These are phyloP conservation scores for Clarias fuscus DNA, from an alignment of 2,797 vertebrate genomes.

Conservation along the genomic window DNA sequence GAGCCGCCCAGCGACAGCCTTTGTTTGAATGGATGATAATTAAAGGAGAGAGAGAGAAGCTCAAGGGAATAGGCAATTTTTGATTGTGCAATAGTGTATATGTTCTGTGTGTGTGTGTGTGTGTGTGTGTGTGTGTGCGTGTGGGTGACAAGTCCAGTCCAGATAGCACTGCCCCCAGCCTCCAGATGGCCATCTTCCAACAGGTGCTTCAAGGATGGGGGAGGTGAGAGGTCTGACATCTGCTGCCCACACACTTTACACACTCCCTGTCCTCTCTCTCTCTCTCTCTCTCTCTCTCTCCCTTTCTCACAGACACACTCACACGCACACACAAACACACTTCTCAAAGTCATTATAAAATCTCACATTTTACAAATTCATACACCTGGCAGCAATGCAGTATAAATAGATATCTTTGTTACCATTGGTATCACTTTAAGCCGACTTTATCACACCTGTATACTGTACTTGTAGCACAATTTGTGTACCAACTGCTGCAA, in stretches of 20 bases:
- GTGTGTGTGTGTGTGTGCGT: conserved; percentile 29
- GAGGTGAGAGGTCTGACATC: conserved; percentile 68
- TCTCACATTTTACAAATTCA: conserved; percentile 12
- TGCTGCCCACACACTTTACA: conserved; percentile 62
- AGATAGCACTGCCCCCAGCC: conserved; percentile 54
- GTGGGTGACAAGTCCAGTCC: conserved; percentile 28
- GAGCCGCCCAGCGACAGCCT: background rate
- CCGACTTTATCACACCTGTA: background rate
- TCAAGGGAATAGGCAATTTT: conserved; percentile 16
- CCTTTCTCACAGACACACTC: conserved; percentile 19
- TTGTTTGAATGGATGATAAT: conserved; percentile 39
- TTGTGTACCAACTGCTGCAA: background rate
- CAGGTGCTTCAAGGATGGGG: conserved; percentile 68
- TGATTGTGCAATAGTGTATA: conserved; percentile 29
- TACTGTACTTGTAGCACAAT: background rate
- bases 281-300: conserved; percentile 2
- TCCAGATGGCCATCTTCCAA: conserved; percentile 72
- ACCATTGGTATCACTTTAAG: background rate
- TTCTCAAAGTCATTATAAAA: conserved; percentile 44
- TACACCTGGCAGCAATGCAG: background rate
- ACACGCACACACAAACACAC: conserved; percentile 21
- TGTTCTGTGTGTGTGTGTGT: too few species aligned
- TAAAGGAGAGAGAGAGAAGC: conserved; percentile 5
- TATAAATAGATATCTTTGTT: background rate
- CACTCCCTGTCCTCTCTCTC: background rate